Evolutionary conservation across 2,888 invertebrate species (phyloP), one percentile per base, ranked within the genome.

Genomic region (Cosmia trapezina): DNA sequence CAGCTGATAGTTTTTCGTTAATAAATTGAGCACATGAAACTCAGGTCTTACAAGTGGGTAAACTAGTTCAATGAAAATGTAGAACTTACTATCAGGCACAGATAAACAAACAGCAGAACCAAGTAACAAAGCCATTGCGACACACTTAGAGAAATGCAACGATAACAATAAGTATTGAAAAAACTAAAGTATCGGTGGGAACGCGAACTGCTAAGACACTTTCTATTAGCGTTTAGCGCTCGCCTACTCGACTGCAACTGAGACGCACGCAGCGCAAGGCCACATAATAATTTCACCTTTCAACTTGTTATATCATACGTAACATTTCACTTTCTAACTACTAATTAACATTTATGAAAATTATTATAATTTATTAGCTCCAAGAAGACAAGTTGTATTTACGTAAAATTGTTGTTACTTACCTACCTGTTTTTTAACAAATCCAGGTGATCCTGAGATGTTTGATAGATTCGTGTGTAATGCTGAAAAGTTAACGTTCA

Each of bases 211-310:
- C 53, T 65, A 71, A 71, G 43, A 76, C 66, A 90, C 91, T 92
- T 91, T 92, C 93, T 91, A 90, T 80, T 80, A 51, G 74, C 84
- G 72, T 65, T 80, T 80, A 51, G 74, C 84, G 72, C 72, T 77
- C 72, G 81, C 82, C 81, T 83, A 77, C 84, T 72, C 76, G 73
- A 83, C 54, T 73, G 84, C 72, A 77, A 84, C 74, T 72, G 73
- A 85, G 60, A 33, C 76, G 60, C 85, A 83, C 85, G 83, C 83
- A 85, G 83, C 78, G 74, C 83, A 89, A 87, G 87, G 87, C 86
- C 84, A 81, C 86, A 84, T 85, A 84, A 87, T 89, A 89, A 91
- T 95, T 94, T 95, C 94, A 95, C 94, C 93, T 95, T 92, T 94
- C 93, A 93, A 94, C 91, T 91, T 88, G 80, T 95, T 94, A 94